Conservation (phyloP, 2,888 invertebrate genomes). For the Drosophila rellima region DNA sequence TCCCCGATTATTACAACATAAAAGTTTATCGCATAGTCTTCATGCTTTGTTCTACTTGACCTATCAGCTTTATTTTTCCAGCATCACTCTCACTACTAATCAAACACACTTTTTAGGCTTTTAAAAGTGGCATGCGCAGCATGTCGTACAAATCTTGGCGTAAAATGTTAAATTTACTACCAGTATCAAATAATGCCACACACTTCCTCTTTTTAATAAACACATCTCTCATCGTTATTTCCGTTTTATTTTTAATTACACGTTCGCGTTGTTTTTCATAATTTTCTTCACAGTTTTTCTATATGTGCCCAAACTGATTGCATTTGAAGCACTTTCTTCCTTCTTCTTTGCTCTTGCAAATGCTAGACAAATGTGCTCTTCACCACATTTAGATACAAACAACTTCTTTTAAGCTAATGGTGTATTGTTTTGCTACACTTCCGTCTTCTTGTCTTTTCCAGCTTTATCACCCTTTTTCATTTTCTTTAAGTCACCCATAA, state of each 20-base stretch:
- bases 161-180: constrained; percentile 5
- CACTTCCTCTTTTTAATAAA: background rate
- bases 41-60: background rate
- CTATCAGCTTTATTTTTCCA: constrained; percentile 6
- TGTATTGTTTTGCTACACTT: no score
- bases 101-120: background rate
- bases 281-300: background rate
- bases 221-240: background rate
- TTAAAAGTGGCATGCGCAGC: background rate
- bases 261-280: background rate
- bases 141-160: background rate
- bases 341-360: background rate
- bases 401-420: no score
- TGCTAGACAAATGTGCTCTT: background rate
- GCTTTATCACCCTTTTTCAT: no score
- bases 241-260: background rate
- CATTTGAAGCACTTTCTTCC: constrained; percentile 1
- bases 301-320: constrained; percentile 1
- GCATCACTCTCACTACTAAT: background rate
- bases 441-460: no score
- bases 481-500: background rate
- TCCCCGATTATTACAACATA: constrained; percentile 17
- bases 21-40: constrained; percentile 8
- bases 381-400: background rate
- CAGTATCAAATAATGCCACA: background rate